Conservation (phyloP, 2,113 vertebrate genomes). For the Scomber colias region DNA sequence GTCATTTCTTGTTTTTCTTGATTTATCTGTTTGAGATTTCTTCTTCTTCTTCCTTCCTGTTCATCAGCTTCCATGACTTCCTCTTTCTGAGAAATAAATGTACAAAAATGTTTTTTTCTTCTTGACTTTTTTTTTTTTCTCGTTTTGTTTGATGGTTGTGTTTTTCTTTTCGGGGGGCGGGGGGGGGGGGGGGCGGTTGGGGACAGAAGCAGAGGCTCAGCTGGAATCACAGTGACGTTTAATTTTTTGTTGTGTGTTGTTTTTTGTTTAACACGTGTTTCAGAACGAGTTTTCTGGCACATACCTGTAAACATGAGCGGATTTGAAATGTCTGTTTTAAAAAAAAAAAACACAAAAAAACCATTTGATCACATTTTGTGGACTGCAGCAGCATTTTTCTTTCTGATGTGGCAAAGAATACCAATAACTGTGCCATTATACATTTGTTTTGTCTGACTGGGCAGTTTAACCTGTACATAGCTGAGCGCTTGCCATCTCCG, state of each 20-base stretch:
- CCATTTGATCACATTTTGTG: conserved; percentile 49
- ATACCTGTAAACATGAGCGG: conserved; percentile 16
- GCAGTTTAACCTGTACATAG: conserved; percentile 77
- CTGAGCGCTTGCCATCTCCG: conserved; percentile 72
- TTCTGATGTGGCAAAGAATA: conserved; percentile 63
- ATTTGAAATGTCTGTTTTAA: conserved; percentile 25
- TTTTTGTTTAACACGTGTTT: conserved; percentile 10
- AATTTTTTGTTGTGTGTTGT: background rate
- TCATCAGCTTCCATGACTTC: conserved; percentile 33
- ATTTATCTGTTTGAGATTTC: conserved; percentile 9
- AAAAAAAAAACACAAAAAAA: conserved; percentile 17
- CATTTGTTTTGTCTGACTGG: conserved; percentile 54
- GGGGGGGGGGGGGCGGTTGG: background rate
- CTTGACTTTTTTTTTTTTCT: background rate
- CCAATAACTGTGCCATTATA: conserved; percentile 63
- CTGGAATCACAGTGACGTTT: conserved; percentile 42
- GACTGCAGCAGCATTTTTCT: conserved; percentile 33
- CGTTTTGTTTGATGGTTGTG: background rate
- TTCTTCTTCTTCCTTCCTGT: conserved; percentile 22
- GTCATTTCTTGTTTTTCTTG: background rate
- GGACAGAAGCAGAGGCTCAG: conserved; percentile 26
- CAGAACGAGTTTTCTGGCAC: conserved; percentile 47
- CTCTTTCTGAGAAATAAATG: conserved; percentile 57
- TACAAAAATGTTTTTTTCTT: conserved; percentile 45
- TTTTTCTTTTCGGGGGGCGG: background rate